Base-by-base conservation (phyloP, 1,140 invertebrate genomes). In the Drosophila simulans region DNA sequence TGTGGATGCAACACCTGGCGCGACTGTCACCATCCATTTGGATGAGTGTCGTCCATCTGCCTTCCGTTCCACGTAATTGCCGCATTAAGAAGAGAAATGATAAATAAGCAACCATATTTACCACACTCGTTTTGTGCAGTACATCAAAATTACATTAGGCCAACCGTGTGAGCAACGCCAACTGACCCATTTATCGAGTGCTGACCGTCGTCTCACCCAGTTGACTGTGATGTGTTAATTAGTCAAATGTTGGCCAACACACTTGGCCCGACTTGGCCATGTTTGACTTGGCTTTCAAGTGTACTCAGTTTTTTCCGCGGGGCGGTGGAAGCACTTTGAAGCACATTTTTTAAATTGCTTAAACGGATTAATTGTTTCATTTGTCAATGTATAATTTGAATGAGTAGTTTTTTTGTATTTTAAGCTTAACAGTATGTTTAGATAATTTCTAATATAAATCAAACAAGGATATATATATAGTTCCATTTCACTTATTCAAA, bases 101-200 rank as follows among this genome's bases (percentile, higher is more conserved):
- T 12, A 25, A 39, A 12, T 51, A 25, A 5, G 25, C 27, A 34
- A 51, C 25, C 3, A 34, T 55, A 37, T 45, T 13, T 39, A 37
- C 13, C 40, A 11, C 12, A 43, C 48, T 76, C 57, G 10, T 59
- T 10, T 31, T 0, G 15, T 35, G 20, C 22, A 65, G 77, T 86
- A 71, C 82, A 86, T 86, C 78, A 86, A 86, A 86, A 88, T 49
- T 60, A 68, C 83, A 86, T 86, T 86, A 86, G 78, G 42, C 63
- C 20, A n/a, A 62, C 37, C 49, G 42, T 54, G 45, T 27, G 55
- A 69, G 53, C 42, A 46, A 43, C 66, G 42, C n/a, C 40, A 4
- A n/a, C 40, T 45, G 81, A 73, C 81, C 71, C 37, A 77, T 84
- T 64, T 84, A 74, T 63, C 43, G 58, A 74, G 70, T 64, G 58